Evolutionary conservation across 2,113 vertebrate genomes (phyloP), one percentile per base, ranked within the genome.

Genomic region (Origma solitaria): DNA sequence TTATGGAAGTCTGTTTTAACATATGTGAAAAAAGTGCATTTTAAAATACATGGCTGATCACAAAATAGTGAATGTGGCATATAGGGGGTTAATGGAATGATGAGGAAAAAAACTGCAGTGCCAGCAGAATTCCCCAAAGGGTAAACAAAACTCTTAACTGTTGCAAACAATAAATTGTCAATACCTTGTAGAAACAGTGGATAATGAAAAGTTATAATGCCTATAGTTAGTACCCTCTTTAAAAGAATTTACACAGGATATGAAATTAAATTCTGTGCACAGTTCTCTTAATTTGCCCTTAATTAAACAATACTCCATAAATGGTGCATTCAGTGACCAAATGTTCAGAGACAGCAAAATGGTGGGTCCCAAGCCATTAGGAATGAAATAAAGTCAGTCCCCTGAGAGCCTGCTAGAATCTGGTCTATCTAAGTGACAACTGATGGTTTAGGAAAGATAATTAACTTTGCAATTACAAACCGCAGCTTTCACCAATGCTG

Each of bases 281-380:
- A 98, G 98, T 98, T 98, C 98, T 98, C 98, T 98, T 98, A 98
- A 99, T 99, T 99, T 98, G 97, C 98, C 98, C 99, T 98, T 99
- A 99, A 99, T 99, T 99, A 99, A 99, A 99, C 98, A 99, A 99
- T 99, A 98, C 98, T 98, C 98, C 97, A 98, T 99, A 99, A 99
- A 99, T 98, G 98, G 98, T 98, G 93, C 98, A 98, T 98, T 98
- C 98, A 98, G 98, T 99, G 99, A 99, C 99, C 99, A 98, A 99
- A 98, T 98, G 98, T 98, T 98, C 98, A 98, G 98, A 98, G 95
- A 98, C 98, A 98, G 97, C 97, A 97, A 97, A 97, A 99, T 98
- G 97, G 97, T 97, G 98, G 97, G 98, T 99, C 98, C 99, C 98
- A 96, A 98, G 98, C 98, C 98, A 98, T 98, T 98, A 98, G 97